A percentile compares a stretch with the other conserved stretches of the same genome.
Conservation (phyloP, 2,113 vertebrate species). For the Sardina pilchardus region DNA sequence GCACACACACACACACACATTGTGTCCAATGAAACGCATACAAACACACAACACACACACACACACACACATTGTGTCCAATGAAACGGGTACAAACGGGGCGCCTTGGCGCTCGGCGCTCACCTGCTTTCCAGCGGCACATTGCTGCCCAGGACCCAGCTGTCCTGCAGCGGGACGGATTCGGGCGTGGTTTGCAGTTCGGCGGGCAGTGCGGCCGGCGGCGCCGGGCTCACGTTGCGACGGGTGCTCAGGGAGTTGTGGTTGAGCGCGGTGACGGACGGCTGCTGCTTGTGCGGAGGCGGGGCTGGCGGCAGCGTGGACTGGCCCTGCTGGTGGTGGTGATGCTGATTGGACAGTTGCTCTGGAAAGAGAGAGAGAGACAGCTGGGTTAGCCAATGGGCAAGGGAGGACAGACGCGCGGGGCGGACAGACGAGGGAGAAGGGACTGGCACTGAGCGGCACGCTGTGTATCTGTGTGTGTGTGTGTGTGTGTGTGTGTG, state of each 20-base stretch:
- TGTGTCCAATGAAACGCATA: too few relatives aligned
- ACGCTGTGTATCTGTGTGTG: neutral
- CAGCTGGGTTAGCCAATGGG: conserved; percentile 31
- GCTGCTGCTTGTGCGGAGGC: conserved; percentile 89
- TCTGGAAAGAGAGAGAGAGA: conserved; percentile 30
- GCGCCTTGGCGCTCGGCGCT: conserved; percentile 39
- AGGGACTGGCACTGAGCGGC: neutral
- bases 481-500: conserved; percentile 16
- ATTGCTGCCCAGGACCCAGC: conserved; percentile 99
- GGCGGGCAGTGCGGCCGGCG: conserved; percentile 96
- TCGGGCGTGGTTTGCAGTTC: conserved; percentile 99
- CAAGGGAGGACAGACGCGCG: neutral
- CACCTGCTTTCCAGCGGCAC: conserved; percentile 99
- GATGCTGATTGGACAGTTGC: conserved; percentile 80
- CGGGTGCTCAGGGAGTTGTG: conserved; percentile 89
- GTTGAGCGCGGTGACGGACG: conserved; percentile 93
- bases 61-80: too few relatives aligned
- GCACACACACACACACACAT: too few relatives aligned
- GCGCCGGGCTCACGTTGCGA: conserved; percentile 93
- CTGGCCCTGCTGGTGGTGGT: conserved; percentile 86
- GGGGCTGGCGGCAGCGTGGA: conserved; percentile 87
- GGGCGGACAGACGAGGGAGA: too few relatives aligned
- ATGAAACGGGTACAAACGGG: neutral
- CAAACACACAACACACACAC: too few relatives aligned
- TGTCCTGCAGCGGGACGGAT: conserved; percentile 99